Evolutionary conservation across 2,113 vertebrate species (phyloP).

Genomic region (Laticauda colubrina): DNA sequence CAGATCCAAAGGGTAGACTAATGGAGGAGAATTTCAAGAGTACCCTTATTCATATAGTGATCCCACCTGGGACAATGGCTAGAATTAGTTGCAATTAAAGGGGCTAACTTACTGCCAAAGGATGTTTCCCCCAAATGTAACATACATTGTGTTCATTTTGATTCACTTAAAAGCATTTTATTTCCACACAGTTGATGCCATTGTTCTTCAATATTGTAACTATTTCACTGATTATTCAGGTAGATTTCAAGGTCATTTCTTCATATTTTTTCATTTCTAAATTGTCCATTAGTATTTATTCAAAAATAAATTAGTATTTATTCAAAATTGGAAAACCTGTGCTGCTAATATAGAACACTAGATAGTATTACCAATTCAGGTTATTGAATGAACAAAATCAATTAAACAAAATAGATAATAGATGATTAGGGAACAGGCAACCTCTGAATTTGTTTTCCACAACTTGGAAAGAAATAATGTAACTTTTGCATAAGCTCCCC

Average conservation of each 20-base stretch:
- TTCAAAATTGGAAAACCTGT: background rate
- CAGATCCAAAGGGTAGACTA: background rate
- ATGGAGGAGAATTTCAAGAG: background rate
- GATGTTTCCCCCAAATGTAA: background rate
- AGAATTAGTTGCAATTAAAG: background rate
- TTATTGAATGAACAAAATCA: background rate
- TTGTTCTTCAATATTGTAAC: background rate
- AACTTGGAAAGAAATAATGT: background rate
- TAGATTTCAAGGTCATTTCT: background rate
- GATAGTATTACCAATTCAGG: background rate
- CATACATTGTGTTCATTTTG: background rate
- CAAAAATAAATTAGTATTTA: background rate
- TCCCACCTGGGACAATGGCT: background rate
- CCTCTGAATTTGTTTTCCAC: background rate
- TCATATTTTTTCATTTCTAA: background rate
- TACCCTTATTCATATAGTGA: background rate
- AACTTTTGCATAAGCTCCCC: background rate
- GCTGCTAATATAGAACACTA: background rate
- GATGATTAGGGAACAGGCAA: background rate
- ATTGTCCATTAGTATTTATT: background rate
- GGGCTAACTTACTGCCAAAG: background rate
- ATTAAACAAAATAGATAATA: background rate
- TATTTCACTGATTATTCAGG: background rate
- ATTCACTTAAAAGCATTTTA: conserved; percentile 9
- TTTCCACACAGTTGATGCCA: background rate